Conservation (phyloP, 2,888 invertebrate genomes). For the Brachypterus glaber region DNA sequence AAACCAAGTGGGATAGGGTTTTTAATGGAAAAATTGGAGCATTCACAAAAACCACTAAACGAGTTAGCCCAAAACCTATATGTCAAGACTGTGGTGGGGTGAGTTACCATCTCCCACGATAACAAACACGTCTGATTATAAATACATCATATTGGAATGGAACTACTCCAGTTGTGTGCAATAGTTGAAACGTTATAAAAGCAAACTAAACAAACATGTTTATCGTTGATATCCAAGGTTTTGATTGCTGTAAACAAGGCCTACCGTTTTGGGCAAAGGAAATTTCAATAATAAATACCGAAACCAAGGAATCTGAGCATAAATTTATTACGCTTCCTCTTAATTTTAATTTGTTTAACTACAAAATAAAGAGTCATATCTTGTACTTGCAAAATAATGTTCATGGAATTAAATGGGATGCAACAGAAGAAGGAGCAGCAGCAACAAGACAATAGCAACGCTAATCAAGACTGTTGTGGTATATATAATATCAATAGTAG, state of each 20-base stretch:
- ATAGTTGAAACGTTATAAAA: too few relatives aligned
- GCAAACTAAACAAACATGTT: background rate
- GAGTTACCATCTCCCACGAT: too few relatives aligned
- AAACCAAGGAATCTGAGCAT: background rate
- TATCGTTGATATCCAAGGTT: too few relatives aligned
- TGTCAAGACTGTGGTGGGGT: too few relatives aligned
- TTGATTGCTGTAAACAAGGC: constrained; percentile 1
- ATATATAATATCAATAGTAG: background rate
- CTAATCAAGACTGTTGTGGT: background rate
- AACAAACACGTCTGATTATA: too few relatives aligned
- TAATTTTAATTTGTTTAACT: background rate
- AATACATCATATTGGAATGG: background rate
- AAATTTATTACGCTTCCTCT: background rate
- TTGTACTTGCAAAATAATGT: background rate
- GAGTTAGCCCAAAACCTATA: too few relatives aligned
- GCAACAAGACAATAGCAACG: background rate
- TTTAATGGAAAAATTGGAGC: too few relatives aligned
- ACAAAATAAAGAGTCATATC: background rate
- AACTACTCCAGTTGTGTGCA: background rate
- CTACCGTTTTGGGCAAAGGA: background rate
- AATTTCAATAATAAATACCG: constrained; percentile 1
- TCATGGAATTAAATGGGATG: too few relatives aligned
- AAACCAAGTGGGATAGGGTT: too few relatives aligned
- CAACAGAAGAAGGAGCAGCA: too few relatives aligned
- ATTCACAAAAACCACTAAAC: too few relatives aligned